Evolutionary conservation across 2,888 invertebrate genomes (phyloP), one percentile per base, ranked within the genome.

Genomic region (Oligia strigilis): DNA sequence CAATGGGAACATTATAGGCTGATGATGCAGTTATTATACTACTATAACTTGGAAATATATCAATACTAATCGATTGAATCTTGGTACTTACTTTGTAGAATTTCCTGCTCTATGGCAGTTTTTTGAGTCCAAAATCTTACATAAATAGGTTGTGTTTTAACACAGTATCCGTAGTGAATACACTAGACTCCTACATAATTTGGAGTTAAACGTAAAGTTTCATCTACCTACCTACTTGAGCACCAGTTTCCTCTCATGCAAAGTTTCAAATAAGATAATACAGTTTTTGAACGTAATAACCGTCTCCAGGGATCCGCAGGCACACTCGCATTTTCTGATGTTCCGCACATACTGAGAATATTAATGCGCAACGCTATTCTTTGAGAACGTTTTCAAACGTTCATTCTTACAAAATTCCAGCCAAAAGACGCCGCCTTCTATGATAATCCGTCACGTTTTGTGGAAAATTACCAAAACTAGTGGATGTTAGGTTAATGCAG

Each of bases 231-330:
- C 78, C 36, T 74, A 71, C 78, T 69, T 69, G 60, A 73, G 29
- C 72, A 81, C 58, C 67, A 71, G 62, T 72, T 80, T 73, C 40
- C 67, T 65, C 60, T 65, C 66, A 77, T 73, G 70, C 62, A 77
- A 75, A 82, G 67, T 86, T 77, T 81, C 64, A 73, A 84, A 82
- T 70, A 82, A 77, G 81, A 87, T 86, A 87, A 86, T 84, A 84
- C 72, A 84, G 92, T 93, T 93, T 93, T 92, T 91, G 91, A 92
- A 89, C 88, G 91, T 93, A 93, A 93, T 93, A 92, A 89, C 92
- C 84, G 83, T 91, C 91, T 89, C 88, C 78, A 67, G 88, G 85
- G 90, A 87, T 85, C 87, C 82, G 71, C 83, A 78, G 83, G 78
- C 87, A 82, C 79, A 85, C 83, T 90, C 88, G 89, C 92, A 91